Evolutionary conservation across 2,797 vertebrate species (phyloP).

Genomic region (Sardinella longiceps): DNA sequence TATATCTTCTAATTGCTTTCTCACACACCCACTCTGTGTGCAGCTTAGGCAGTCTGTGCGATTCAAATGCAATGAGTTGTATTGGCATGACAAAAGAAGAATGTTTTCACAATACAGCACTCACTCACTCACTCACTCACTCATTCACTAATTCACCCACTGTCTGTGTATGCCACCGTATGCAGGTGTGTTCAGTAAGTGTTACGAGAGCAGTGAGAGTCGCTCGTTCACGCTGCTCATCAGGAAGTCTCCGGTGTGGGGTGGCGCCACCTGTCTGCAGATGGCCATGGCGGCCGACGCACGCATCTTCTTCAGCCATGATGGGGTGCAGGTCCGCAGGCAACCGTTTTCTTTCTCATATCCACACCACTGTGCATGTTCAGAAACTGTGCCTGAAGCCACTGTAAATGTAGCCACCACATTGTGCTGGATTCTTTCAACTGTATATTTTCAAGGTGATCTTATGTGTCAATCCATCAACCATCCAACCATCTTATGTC

Average conservation of each 20-base stretch:
- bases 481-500: no score
- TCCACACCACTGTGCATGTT: no score
- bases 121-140: background rate
- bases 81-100: no score
- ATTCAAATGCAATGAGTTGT: background rate
- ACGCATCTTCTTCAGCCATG: slow-evolving; percentile 86
- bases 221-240: slow-evolving; percentile 85
- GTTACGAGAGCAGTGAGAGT: slow-evolving; percentile 81
- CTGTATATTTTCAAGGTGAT: no score
- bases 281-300: slow-evolving; percentile 83
- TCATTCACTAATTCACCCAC: background rate
- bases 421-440: no score
- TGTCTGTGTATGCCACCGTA: background rate
- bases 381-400: no score
- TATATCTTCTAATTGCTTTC: background rate
- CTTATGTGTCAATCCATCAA: no score
- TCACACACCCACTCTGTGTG: background rate
- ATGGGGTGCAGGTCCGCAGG: slow-evolving; percentile 84
- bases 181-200: slow-evolving; percentile 81
- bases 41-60: background rate
- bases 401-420: no score
- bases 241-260: slow-evolving; percentile 74
- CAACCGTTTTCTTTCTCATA: no score
- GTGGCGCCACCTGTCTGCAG: slow-evolving; percentile 82
- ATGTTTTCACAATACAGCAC: no score